Evolutionary conservation across 1,140 invertebrate genomes (phyloP), one percentile per base, ranked within the genome.

Genomic region (Zaprionus capensis): DNA sequence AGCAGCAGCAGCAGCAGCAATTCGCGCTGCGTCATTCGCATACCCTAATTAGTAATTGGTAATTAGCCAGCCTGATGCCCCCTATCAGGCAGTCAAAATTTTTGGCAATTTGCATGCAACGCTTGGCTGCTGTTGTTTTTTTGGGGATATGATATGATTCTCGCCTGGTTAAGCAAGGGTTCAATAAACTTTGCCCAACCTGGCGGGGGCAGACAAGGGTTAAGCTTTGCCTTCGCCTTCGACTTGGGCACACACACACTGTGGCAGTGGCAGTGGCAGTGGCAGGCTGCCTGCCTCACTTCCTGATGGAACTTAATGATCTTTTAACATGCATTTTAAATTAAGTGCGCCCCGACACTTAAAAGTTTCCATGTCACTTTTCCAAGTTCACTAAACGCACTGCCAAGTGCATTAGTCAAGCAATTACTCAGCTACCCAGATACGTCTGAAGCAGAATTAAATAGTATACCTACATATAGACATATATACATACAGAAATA

Each of bases 321-420:
- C 63, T 80, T 80, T 86, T 78, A 87, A 86, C 84, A 86, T 86
- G 84, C 83, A 83, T 86, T 86, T 86, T 88, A 78, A 86, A 83
- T 86, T 86, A 88, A 86, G 84, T 86, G 80, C 72, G 70, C 49
- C 51, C 68, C n/a, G 65, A 78, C 78, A 86, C 84, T 88, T 80
- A 73, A 46, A 46, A 80, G 59, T 74, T 80, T 87, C 80, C 72
- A 80, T 84, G 81, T 81, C 81, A 84, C 62, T 77, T 73, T 73
- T 51, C 81, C 41, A 46, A 20, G 67, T 51, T 59, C 28, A 55
- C 73, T 84, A 78, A 66, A 56, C 67, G 14, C 46, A 20, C 24
- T 44, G 49, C 14, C 49, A 82, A 80, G 76, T 86, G 82, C 82
- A 86, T 87, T 86, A 86, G 69, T 76, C 72, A 80, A 46, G 65